Conservation (phyloP, 2,797 vertebrate genomes). For the Periophthalmus magnuspinnatus region DNA sequence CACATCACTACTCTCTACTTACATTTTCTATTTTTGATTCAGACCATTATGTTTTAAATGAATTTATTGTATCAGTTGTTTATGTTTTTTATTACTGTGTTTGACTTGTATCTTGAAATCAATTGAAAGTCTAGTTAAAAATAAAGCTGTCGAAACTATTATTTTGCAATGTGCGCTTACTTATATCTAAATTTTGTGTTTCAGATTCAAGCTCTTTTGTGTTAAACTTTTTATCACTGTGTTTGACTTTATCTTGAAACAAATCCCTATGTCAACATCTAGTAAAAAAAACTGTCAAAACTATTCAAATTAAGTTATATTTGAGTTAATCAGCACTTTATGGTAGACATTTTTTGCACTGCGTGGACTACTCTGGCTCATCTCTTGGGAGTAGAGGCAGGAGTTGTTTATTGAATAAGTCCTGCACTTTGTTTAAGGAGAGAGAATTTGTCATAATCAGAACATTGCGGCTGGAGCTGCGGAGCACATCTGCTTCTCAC, state of each 20-base stretch:
- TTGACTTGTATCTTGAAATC: too few relatives aligned
- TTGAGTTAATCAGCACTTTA: background rate
- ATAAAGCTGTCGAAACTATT: background rate
- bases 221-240: too few relatives aligned
- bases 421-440: constrained; percentile 39
- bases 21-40: too few relatives aligned
- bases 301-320: background rate
- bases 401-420: constrained; percentile 67
- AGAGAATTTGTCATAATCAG: constrained; percentile 33
- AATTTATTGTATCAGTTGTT: background rate
- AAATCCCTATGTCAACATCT: too few relatives aligned
- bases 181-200: too few relatives aligned
- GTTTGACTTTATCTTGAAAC: too few relatives aligned
- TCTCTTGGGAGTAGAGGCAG: constrained; percentile 53
- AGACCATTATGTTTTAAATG: too few relatives aligned
- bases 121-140: background rate
- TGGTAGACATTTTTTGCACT: background rate
- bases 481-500: constrained; percentile 41
- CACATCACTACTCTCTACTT: too few relatives aligned
- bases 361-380: constrained; percentile 32
- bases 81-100: background rate
- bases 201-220: too few relatives aligned
- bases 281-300: too few relatives aligned
- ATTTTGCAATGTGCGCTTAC: too few relatives aligned
- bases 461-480: constrained; percentile 11